Conservation (phyloP, 2,113 vertebrate genomes). For the Neolamprologus hecqui region DNA sequence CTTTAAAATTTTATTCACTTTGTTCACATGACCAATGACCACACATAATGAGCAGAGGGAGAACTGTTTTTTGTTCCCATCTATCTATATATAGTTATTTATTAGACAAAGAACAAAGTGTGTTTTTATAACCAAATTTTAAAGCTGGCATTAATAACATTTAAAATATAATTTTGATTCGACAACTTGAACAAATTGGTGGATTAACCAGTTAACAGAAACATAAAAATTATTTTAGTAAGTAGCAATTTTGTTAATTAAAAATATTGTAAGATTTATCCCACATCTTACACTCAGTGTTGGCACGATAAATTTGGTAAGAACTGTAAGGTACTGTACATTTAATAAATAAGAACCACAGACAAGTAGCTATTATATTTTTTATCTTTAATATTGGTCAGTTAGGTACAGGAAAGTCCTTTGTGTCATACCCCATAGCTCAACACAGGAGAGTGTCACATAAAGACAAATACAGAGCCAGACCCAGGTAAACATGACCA, state of each 20-base stretch:
- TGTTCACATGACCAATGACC: background rate
- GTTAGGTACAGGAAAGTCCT: slow-evolving; percentile 40
- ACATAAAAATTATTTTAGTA: background rate
- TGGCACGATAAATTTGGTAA: background rate
- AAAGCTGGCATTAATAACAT: background rate
- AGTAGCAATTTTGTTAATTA: background rate
- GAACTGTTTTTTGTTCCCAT: background rate
- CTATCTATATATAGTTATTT: background rate
- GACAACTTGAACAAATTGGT: background rate
- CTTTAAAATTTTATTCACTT: background rate
- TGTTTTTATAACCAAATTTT: background rate
- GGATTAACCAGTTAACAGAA: background rate
- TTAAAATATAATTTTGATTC: background rate
- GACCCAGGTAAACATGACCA: slow-evolving; percentile 28
- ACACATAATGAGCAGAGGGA: background rate
- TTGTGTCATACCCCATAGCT: slow-evolving; percentile 34
- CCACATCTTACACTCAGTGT: background rate
- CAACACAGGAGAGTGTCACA: slow-evolving; percentile 30
- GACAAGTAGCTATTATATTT: slow-evolving; percentile 7
- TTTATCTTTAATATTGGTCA: slow-evolving; percentile 57
- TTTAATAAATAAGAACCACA: background rate
- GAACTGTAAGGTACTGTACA: background rate
- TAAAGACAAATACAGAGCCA: slow-evolving; percentile 34
- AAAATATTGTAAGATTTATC: background rate
- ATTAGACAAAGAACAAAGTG: background rate